These are phyloP conservation scores for Catotricha subobsoleta DNA, from an alignment of 2,888 invertebrate genomes.

Conservation along the genomic window DNA sequence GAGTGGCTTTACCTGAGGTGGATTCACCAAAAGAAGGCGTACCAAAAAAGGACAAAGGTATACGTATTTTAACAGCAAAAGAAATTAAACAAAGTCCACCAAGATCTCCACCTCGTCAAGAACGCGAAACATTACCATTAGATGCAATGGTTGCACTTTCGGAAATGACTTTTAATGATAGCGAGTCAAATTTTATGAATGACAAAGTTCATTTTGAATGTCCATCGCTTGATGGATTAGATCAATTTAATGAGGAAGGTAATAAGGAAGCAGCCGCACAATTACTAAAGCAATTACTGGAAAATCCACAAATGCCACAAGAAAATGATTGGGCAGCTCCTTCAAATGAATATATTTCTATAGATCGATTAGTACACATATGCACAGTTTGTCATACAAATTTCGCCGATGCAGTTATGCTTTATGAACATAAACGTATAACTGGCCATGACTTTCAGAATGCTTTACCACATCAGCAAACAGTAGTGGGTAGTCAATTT, in stretches of 20 bases:
- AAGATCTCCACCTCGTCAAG: conserved; percentile 6
- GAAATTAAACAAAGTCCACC: conserved; percentile 13
- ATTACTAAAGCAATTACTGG: conserved; percentile 14
- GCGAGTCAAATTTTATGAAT: not conserved
- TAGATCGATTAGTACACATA: conserved; percentile 30
- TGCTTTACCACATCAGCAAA: conserved; percentile 9
- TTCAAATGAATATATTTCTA: conserved; percentile 41
- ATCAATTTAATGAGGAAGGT: conserved; percentile 14
- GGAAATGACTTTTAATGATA: conserved; percentile 8
- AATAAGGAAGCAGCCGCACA: conserved; percentile 14
- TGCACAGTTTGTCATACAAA: conserved; percentile 30
- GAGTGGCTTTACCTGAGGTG: too few relatives aligned
- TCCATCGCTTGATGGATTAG: conserved; percentile 16
- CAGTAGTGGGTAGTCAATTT: conserved; percentile 10
- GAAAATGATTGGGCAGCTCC: conserved; percentile 14
- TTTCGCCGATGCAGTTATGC: conserved; percentile 15
- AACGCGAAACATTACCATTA: conserved; percentile 5
- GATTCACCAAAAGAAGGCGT: conserved; percentile 3
- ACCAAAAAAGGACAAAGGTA: too few relatives aligned
- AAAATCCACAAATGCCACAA: conserved; percentile 14
- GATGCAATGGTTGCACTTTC: conserved; percentile 11
- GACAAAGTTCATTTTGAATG: conserved; percentile 16
- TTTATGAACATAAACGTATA: conserved; percentile 18
- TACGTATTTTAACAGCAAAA: conserved; percentile 13
- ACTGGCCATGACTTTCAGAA: conserved; percentile 14